A percentile compares a stretch with the other conserved stretches of the same genome.
Evolutionary conservation across 2,797 vertebrate species (phyloP).

Genomic region (Rachycentron canadum): DNA sequence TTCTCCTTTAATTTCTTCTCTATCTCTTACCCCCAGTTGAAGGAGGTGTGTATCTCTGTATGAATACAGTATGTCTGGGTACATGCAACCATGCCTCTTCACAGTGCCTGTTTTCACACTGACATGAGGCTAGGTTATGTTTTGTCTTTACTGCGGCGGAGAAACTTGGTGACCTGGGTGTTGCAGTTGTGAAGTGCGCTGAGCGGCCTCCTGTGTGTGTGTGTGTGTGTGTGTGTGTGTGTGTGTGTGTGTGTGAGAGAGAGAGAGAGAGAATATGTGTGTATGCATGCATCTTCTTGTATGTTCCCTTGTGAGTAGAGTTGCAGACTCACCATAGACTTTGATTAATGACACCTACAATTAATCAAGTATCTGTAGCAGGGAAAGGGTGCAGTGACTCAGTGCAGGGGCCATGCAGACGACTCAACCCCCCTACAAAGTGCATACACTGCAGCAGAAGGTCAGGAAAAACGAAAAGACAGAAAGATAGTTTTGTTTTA

Average conservation of each 20-base stretch:
- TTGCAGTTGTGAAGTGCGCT: constrained; percentile 52
- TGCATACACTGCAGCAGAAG: constrained; percentile 49
- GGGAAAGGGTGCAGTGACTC: constrained; percentile 55
- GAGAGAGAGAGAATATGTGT: not conserved
- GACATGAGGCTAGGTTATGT: constrained; percentile 46
- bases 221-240: constrained; percentile 29
- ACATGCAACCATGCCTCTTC: constrained; percentile 12
- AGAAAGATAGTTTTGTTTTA: not conserved
- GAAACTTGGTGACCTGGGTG: constrained; percentile 74
- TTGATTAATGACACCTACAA: constrained; percentile 81
- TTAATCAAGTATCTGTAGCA: constrained; percentile 79
- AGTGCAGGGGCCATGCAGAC: constrained; percentile 62
- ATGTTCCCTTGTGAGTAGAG: constrained; percentile 71
- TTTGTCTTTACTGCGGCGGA: constrained; percentile 70
- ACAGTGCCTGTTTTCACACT: constrained; percentile 37
- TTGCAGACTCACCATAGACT: constrained; percentile 77
- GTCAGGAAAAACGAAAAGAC: constrained; percentile 2
- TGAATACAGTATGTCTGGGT: not conserved
- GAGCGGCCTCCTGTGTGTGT: constrained; percentile 27
- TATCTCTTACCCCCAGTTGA: constrained; percentile 23
- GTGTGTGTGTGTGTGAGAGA: not conserved
- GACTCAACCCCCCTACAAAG: constrained; percentile 39
- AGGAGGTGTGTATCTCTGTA: constrained; percentile 3
- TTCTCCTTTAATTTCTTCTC: constrained; percentile 20
- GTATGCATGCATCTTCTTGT: constrained; percentile 30